Evolutionary conservation across 1,140 invertebrate species (phyloP), one percentile per base, ranked within the genome.

Genomic region (Chymomyza costata): DNA sequence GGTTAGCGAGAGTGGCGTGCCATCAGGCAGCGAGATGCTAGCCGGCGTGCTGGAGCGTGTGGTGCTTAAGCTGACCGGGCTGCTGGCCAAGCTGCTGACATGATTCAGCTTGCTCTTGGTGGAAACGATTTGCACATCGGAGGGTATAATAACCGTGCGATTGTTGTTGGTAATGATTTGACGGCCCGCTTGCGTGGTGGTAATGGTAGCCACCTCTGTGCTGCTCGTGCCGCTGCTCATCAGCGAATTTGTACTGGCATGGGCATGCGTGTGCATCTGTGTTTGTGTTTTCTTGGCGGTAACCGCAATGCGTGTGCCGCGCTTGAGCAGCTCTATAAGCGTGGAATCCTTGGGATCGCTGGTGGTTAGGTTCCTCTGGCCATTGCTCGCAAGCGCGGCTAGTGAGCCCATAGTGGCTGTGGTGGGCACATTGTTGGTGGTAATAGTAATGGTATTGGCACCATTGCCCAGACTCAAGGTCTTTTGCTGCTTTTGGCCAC

Each of bases 291-390:
- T 78, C 56, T 83, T 84, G 2, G 69, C 85, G 21, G 82, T 91
- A n/a, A 91, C 90, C 14, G 89, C 87, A 71, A 92, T 91, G 86
- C 93, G 93, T 8, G 91, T 91, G 7, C 90, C 90, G 45, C 91
- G 88, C 69, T 91, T 91, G 15, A 91, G 81, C 21, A 91, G 69
- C 70, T 90, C 89, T 38, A 90, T 89, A 6, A 89, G 73, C 1
- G 89, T 89, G 1, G 89, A 89, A 40, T 90, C 89, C 82, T 88
- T 88, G 11, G 80, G 67, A 62, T 84, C 84, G 16, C 65, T 58
- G 81, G 83, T n/a, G n/a, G n/a, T n/a, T n/a, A n/a, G n/a, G n/a
- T n/a, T n/a, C 2, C 39, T 41, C 25, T 56, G 3, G 2, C 38
- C 46, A 6, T 76, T 68, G 21, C 61, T 67, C 38, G 66, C 34